phyloP scores from a whole-genome alignment of 2,888 invertebrate genomes.

The Callyntrura guangdongensis region DNA sequence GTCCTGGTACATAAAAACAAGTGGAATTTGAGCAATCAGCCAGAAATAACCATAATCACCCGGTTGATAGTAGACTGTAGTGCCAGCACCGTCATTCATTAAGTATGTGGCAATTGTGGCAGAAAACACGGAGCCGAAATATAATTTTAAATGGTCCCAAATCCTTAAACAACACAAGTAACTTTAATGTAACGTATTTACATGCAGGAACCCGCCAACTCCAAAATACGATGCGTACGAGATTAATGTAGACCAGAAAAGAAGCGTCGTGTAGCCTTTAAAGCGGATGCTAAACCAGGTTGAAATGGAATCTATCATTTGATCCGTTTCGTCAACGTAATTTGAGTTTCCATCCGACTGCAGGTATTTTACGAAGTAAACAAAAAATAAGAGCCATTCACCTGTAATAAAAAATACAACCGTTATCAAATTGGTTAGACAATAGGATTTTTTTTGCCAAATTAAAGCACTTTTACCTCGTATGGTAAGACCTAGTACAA shows the following conservation, averaged over 20 bases:
- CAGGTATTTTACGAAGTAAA: slow-evolving; percentile 89
- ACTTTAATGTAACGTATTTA: slow-evolving; percentile 86
- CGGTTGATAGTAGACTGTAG: slow-evolving; percentile 89
- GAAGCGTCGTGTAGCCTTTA: slow-evolving; percentile 85
- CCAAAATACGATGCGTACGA: slow-evolving; percentile 89
- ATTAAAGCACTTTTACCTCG: too few relatives aligned
- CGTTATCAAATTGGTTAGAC: too few relatives aligned
- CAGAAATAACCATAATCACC: slow-evolving; percentile 89
- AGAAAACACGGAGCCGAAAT: slow-evolving; percentile 87
- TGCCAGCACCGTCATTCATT: slow-evolving; percentile 88
- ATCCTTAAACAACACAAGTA: not conserved
- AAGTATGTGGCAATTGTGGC: slow-evolving; percentile 90
- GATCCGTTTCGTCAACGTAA: slow-evolving; percentile 82
- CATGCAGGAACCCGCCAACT: slow-evolving; percentile 90
- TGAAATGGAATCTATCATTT: slow-evolving; percentile 79
- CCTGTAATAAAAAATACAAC: slow-evolving; percentile 86
- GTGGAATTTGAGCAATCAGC: slow-evolving; percentile 89
- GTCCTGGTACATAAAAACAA: slow-evolving; percentile 89
- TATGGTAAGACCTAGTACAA: slow-evolving; percentile 89
- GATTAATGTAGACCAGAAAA: slow-evolving; percentile 87
- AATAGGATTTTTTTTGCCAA: too few relatives aligned
- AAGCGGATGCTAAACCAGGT: slow-evolving; percentile 82
- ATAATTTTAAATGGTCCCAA: slow-evolving; percentile 85
- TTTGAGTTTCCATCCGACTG: slow-evolving; percentile 84
- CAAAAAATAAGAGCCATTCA: slow-evolving; percentile 90